Conservation (phyloP, 2,113 vertebrate species). For the Aptenodytes forsteri region DNA sequence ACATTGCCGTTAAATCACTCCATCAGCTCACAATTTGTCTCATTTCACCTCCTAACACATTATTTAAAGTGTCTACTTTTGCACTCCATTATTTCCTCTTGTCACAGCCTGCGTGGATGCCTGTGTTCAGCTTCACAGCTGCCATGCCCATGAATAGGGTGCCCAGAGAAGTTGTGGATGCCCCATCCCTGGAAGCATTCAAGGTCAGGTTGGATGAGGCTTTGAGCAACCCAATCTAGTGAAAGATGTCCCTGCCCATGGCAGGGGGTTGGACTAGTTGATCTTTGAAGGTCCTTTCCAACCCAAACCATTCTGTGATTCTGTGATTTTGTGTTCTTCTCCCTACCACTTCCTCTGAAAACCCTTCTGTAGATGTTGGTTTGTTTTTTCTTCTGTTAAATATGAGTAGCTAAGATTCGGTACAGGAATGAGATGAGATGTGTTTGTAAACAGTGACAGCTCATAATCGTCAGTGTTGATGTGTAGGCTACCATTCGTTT, state of each 20-base stretch:
- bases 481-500: neutral
- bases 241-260: neutral
- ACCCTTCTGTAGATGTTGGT: neutral
- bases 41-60: neutral
- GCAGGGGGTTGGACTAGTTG: fast-evolving
- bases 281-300: neutral
- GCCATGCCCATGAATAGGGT: neutral
- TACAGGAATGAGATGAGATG: neutral
- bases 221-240: neutral
- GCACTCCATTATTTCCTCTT: neutral
- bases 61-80: neutral
- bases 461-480: neutral
- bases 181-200: neutral
- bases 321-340: neutral
- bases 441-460: neutral
- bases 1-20: neutral
- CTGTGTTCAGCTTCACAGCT: neutral
- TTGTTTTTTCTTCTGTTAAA: neutral
- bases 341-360: neutral
- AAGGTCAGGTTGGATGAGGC: neutral
- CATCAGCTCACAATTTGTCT: neutral
- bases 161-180: neutral
- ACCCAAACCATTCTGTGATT: neutral
- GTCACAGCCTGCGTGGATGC: neutral
- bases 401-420: neutral